phyloP scores from a whole-genome alignment of 2,113 vertebrate species.

The Oryzias melastigma region DNA sequence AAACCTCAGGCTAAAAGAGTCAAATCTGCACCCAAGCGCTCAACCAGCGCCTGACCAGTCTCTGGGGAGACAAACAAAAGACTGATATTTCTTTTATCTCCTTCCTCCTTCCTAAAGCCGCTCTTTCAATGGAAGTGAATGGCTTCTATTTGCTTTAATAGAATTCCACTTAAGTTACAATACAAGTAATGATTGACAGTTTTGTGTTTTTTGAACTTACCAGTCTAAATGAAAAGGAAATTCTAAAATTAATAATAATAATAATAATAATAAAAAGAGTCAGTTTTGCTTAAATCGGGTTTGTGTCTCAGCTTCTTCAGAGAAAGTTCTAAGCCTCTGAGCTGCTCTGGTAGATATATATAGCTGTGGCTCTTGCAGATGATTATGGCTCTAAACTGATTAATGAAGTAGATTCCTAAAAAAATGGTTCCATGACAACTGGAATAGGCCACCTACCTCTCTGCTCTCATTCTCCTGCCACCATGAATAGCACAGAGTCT shows the following conservation, averaged over 20 bases:
- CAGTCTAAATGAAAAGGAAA: constrained; percentile 4
- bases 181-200: neutral
- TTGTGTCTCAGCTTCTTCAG: neutral
- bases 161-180: constrained; percentile 7
- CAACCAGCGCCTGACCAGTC: constrained; percentile 34
- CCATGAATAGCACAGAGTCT: neutral
- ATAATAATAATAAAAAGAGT: too few species aligned
- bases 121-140: constrained; percentile 31
- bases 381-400: constrained; percentile 43
- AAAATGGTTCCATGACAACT: neutral
- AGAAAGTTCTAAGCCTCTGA: constrained; percentile 13
- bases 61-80: constrained; percentile 45
- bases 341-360: constrained; percentile 39
- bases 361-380: constrained; percentile 25
- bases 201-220: neutral
- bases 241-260: too few species aligned
- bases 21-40: constrained; percentile 25
- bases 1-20: constrained; percentile 33
- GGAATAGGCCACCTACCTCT: neutral
- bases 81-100: constrained; percentile 50
- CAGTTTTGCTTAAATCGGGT: too few species aligned
- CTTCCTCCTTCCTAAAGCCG: neutral
- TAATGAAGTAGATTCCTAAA: constrained; percentile 33
- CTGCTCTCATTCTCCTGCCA: neutral
- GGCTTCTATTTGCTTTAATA: constrained; percentile 17